A percentile compares a stretch with the other conserved stretches of the same genome.
phyloP scores from a whole-genome alignment of 2,888 invertebrate species.

The Sphaeridia pumilis region DNA sequence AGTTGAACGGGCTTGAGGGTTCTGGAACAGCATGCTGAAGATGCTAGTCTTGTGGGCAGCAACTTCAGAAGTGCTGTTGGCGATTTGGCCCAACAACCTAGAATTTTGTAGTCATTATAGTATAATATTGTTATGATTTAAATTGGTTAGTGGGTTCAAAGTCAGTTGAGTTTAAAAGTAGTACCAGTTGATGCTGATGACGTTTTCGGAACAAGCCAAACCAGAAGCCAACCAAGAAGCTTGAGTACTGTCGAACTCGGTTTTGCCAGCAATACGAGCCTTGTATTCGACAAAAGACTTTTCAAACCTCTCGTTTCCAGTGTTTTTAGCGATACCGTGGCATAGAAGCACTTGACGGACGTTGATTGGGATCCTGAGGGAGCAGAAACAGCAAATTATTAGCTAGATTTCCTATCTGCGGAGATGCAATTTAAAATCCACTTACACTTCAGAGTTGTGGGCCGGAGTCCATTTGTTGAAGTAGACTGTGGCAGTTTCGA shows the following conservation, averaged over 20 bases:
- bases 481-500: background rate
- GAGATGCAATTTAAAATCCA: background rate
- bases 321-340: slow-evolving; percentile 17
- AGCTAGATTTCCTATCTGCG: background rate
- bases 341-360: slow-evolving; percentile 17
- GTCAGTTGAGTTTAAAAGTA: background rate
- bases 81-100: too few species aligned
- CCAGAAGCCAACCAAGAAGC: background rate
- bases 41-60: too few species aligned
- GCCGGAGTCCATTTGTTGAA: slow-evolving; percentile 2
- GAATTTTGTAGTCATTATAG: too few species aligned
- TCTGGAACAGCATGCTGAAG: too few species aligned
- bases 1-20: too few species aligned
- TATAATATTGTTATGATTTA: too few species aligned
- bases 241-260: slow-evolving; percentile 1
- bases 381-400: background rate
- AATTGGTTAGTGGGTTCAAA: too few species aligned
- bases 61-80: too few species aligned
- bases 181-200: background rate
- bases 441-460: background rate
- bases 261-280: background rate
- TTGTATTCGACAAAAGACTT: slow-evolving; percentile 5
- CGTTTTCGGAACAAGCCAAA: slow-evolving; percentile 7
- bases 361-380: slow-evolving; percentile 21
- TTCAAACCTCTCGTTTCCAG: slow-evolving; percentile 3